Base-by-base conservation (phyloP, 2,888 invertebrate species). In the Rhabditoides inermis region DNA sequence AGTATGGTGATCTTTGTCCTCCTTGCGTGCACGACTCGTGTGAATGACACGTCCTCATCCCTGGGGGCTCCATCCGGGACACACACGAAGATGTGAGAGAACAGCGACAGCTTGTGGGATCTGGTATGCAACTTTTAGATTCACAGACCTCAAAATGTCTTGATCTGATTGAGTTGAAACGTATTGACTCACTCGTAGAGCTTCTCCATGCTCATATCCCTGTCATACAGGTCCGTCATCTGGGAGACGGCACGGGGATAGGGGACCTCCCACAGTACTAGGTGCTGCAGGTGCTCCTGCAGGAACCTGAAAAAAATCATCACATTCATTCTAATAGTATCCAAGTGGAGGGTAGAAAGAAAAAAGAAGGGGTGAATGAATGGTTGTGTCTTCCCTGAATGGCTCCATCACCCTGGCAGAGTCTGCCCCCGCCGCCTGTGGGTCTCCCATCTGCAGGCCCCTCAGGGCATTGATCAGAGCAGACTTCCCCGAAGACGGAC, bases 41-140 rank as follows among this genome's bases (percentile, higher is more conserved):
- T 56, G 45, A 67, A 67, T 7, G 56, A 55, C n/a, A 65, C 56
- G 36, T 67, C 67, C 49, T 65, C 67, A 50, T 65, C 65, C 4
- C 56, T 53, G n/a, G 60, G 61, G 2, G 60, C 55, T 5, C 67
- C 63, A 47, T 67, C 63, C 4, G 64, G 63, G 12, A 67, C 61
- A 12, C 65, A 32, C 22, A 67, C 54, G 39, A 65, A 63, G 4
- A 67, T 18, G 30, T 59, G 56, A 26, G 55, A 55, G 53, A 67
- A 67, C 0, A 60, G 32, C 45, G 57, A 53, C 27, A 67, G 44
- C 30, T 67, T 64, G 49, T 63, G 60, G 6, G 55, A 49, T 22
- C 66, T 66, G 32, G 22, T 58, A 56, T 7, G 23, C 35, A n/a
- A 10, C 6, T 26, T 44, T 44, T 22, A 44, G 23, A 25, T 26